A percentile compares a stretch with the other conserved stretches of the same genome.
phyloP scores from a whole-genome alignment of 2,888 invertebrate genomes.

The Mystacides longicornis region DNA sequence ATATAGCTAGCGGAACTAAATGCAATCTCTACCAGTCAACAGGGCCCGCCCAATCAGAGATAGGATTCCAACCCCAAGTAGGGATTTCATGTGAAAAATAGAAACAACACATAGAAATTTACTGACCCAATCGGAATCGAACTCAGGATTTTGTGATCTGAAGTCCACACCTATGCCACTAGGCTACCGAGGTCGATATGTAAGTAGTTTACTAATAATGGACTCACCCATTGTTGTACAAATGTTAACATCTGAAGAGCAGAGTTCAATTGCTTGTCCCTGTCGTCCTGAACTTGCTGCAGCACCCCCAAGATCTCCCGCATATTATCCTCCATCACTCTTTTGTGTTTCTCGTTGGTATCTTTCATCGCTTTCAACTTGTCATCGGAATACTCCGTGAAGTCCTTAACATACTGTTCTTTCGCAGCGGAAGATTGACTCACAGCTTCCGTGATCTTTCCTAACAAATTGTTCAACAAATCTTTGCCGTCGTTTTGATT shows the following conservation, averaged over 20 bases:
- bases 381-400: neutral
- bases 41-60: too few relatives aligned
- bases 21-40: too few relatives aligned
- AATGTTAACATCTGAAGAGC: constrained; percentile 28
- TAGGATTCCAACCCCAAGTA: too few relatives aligned
- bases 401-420: neutral
- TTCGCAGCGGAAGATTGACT: neutral
- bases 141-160: too few relatives aligned
- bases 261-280: constrained; percentile 26
- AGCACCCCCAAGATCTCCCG: constrained; percentile 19
- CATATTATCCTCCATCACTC: constrained; percentile 19
- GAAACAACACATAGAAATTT: too few relatives aligned
- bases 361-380: constrained; percentile 12
- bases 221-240: constrained; percentile 34
- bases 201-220: too few relatives aligned
- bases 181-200: too few relatives aligned
- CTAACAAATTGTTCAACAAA: neutral
- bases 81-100: too few relatives aligned
- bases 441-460: neutral
- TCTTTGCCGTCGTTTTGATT: neutral
- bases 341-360: constrained; percentile 7
- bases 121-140: too few relatives aligned
- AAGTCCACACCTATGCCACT: too few relatives aligned
- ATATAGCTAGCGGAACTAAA: too few relatives aligned
- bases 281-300: constrained; percentile 25